Evolutionary conservation across 1,140 invertebrate genomes (phyloP), one percentile per base, ranked within the genome.

Genomic region (Camponotus vicinus): DNA sequence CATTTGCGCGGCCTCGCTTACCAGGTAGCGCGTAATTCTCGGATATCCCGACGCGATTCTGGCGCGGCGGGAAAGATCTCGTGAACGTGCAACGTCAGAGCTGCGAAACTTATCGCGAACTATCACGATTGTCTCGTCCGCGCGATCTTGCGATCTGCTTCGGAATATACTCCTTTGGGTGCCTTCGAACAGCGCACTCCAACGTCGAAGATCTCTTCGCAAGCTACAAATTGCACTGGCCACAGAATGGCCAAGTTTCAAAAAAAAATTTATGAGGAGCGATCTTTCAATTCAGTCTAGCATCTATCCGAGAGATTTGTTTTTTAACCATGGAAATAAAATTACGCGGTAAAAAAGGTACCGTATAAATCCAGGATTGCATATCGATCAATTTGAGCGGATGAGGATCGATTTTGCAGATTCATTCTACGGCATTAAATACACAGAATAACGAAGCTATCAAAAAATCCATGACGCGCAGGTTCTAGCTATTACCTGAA

Each of bases 1-100:
- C 42, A 37, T 57, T 86, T 34, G 76, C 78, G 37, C 70, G 55
- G 63, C 63, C 34, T 66, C 55, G 86, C 85, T 75, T 83, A 84
- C 37, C 70, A 45, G 67, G 79, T 52, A 63, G 67, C 85, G 37
- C 49, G 79, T 84, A 87, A 84, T 87, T 57, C 86, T 40, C 67
- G 69, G 27, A 79, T 27, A 78, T 27, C 34, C 64, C 63, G 42
- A 27, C 63, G 52, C 84, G 83, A 85, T 61, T 49, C 63, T 52
- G 45, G 21, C 70, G n/a, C 37, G 61, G 49, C 18, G 63, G 73
- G 79, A 49, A 49, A 13, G 11, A 79, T 86, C 73, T 78, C 45
- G 15, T 40, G 52, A 80, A 63, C 52, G 70, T 45, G 42, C 21
- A 27, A 5, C 15, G 27, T 85, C 76, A 49, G 40, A 67, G 73